phyloP scores from a whole-genome alignment of 2,888 invertebrate genomes.

The Eupeodes latifasciatus region DNA sequence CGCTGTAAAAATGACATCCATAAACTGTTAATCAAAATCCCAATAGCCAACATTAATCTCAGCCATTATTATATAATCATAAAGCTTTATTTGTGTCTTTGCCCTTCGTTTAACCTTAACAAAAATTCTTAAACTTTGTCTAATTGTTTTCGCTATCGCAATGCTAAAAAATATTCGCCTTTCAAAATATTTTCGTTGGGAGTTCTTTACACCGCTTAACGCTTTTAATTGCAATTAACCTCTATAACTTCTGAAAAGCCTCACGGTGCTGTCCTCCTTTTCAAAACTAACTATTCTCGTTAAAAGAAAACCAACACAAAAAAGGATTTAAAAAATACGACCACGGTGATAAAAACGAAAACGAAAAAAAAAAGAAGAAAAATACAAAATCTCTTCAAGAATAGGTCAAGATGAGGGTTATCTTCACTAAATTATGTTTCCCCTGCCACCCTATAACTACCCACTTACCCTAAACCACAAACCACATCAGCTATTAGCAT shows the following conservation, averaged over 20 bases:
- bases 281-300: slow-evolving; percentile 36
- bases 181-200: neutral
- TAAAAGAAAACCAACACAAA: neutral
- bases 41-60: too few relatives aligned
- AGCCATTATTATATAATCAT: too few relatives aligned
- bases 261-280: slow-evolving; percentile 59
- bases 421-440: neutral
- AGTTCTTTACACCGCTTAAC: slow-evolving; percentile 33
- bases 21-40: too few relatives aligned
- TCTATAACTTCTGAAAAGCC: slow-evolving; percentile 47
- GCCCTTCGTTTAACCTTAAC: neutral
- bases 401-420: slow-evolving; percentile 47
- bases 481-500: slow-evolving; percentile 68
- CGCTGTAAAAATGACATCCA: neutral
- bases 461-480: slow-evolving; percentile 34
- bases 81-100: too few relatives aligned
- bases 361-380: neutral
- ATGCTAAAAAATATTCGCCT: slow-evolving; percentile 6
- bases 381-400: slow-evolving; percentile 12
- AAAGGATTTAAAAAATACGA: too few relatives aligned
- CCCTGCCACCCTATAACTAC: too few relatives aligned
- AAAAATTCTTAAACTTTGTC: neutral
- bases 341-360: slow-evolving; percentile 14
- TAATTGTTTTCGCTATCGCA: neutral
- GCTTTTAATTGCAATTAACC: slow-evolving; percentile 66